phyloP scores from a whole-genome alignment of 1,140 invertebrate species.

The Papilio xuthus region DNA sequence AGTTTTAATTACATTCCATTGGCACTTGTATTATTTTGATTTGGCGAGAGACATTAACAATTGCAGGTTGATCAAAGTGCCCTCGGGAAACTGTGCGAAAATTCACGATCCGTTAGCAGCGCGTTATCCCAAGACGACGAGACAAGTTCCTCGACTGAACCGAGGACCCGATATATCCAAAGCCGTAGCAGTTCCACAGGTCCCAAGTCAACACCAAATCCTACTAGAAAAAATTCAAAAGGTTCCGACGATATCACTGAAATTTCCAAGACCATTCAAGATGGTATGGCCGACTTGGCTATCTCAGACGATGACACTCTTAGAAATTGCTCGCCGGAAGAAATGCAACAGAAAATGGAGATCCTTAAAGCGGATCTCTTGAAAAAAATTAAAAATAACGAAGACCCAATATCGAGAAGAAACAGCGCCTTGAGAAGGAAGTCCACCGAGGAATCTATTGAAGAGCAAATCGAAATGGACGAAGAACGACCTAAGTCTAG shows the following conservation, averaged over 20 bases:
- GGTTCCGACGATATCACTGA: constrained; percentile 66
- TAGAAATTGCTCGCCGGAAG: constrained; percentile 60
- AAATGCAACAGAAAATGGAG: constrained; percentile 71
- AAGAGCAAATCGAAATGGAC: constrained; percentile 62
- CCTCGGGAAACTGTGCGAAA: constrained; percentile 67
- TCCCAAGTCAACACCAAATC: constrained; percentile 61
- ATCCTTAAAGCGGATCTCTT: constrained; percentile 66
- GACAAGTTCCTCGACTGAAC: constrained; percentile 63
- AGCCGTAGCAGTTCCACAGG: constrained; percentile 59
- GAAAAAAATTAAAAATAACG: constrained; percentile 72
- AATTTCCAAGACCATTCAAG: constrained; percentile 72
- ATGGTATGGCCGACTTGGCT: constrained; percentile 74
- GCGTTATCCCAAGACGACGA: constrained; percentile 68
- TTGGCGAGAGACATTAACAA: constrained; percentile 34
- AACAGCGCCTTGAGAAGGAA: constrained; percentile 62
- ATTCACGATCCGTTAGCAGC: constrained; percentile 68
- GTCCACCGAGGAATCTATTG: constrained; percentile 69
- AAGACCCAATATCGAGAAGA: constrained; percentile 61
- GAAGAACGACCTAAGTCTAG: constrained; percentile 67
- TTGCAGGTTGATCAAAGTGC: constrained; percentile 62
- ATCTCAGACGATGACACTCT: constrained; percentile 63
- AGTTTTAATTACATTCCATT: not conserved
- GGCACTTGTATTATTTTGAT: constrained; percentile 30
- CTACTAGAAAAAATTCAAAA: constrained; percentile 60
- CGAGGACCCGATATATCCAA: constrained; percentile 58